Conservation (phyloP, 2,888 invertebrate species). For the Drosophila quinaria region DNA sequence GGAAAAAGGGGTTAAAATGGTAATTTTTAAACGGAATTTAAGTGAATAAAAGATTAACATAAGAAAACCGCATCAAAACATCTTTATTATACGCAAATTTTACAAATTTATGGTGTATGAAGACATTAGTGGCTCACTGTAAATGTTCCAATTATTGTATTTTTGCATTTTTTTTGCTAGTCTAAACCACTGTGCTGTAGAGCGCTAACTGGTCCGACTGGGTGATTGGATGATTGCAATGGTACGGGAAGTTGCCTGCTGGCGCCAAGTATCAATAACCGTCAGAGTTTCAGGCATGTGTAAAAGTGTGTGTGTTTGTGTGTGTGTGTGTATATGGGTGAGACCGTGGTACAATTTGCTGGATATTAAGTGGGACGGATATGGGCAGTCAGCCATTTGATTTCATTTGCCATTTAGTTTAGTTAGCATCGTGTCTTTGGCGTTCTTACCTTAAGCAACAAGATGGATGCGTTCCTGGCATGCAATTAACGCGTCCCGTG, state of each 20-base stretch:
- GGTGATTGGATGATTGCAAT: slow-evolving; percentile 35
- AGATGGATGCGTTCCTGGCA: slow-evolving; percentile 35
- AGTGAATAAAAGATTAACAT: too few species aligned
- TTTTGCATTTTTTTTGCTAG: too few species aligned
- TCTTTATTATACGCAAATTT: too few species aligned
- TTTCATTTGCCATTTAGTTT: slow-evolving; percentile 54
- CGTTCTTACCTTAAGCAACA: slow-evolving; percentile 10
- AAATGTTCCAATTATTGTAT: too few species aligned
- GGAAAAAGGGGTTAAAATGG: too few species aligned
- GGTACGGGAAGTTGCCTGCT: slow-evolving; percentile 39
- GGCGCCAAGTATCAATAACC: slow-evolving; percentile 60
- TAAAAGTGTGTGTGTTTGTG: slow-evolving; percentile 14
- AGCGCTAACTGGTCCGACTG: slow-evolving; percentile 10
- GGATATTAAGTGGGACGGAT: slow-evolving; percentile 43
- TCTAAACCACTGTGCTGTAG: neutral
- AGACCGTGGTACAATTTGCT: slow-evolving; percentile 40
- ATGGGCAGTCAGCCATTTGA: slow-evolving; percentile 58
- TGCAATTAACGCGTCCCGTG: slow-evolving; percentile 37
- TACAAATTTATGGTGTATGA: too few species aligned
- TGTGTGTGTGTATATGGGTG: slow-evolving; percentile 24
- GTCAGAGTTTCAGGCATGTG: slow-evolving; percentile 20
- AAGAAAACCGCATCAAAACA: too few species aligned
- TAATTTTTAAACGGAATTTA: too few species aligned
- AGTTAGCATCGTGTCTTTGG: slow-evolving; percentile 25
- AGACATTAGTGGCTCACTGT: too few species aligned